Evolutionary conservation across 1,140 invertebrate species (phyloP).

Genomic region (Gryon sp.): DNA sequence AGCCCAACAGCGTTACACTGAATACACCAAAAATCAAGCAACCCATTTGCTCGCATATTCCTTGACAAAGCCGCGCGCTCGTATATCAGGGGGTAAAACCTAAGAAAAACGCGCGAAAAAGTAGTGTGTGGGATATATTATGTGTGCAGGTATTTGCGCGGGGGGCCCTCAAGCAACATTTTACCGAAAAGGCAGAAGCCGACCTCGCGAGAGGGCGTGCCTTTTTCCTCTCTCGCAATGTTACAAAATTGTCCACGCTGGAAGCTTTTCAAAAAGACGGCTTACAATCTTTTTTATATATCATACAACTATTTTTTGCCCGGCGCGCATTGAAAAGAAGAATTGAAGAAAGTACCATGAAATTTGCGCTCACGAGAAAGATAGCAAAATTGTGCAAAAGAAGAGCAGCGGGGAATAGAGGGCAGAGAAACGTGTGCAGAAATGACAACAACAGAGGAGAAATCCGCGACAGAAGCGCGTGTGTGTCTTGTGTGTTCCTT

Average conservation of each 20-base stretch:
- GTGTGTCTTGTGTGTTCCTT: constrained; percentile 63
- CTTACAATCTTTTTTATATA: constrained; percentile 49
- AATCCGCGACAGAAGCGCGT: constrained; percentile 40
- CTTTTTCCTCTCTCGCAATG: constrained; percentile 10
- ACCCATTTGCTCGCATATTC: too few relatives aligned
- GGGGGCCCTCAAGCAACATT: constrained; percentile 41
- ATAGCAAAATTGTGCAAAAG: too few relatives aligned
- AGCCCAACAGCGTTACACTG: too few relatives aligned
- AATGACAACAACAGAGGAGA: constrained; percentile 48
- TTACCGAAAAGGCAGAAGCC: constrained; percentile 18
- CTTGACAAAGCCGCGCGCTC: constrained; percentile 2
- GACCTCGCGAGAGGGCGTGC: constrained; percentile 11
- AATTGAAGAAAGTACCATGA: constrained; percentile 56
- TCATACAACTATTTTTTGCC: constrained; percentile 36
- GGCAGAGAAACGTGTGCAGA: too few relatives aligned
- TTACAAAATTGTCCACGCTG: constrained; percentile 34
- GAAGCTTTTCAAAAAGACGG: constrained; percentile 39
- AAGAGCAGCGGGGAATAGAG: constrained; percentile 10
- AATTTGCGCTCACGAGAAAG: constrained; percentile 34
- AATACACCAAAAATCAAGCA: too few relatives aligned
- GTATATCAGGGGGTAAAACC: constrained; percentile 7
- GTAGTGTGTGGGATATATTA: too few relatives aligned
- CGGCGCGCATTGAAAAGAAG: constrained; percentile 48
- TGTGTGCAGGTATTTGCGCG: not conserved
- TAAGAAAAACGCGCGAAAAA: constrained; percentile 37